These are phyloP conservation scores for Rhabdomys pumilio DNA, from an alignment of 2,797 vertebrate species.

Conservation along the genomic window DNA sequence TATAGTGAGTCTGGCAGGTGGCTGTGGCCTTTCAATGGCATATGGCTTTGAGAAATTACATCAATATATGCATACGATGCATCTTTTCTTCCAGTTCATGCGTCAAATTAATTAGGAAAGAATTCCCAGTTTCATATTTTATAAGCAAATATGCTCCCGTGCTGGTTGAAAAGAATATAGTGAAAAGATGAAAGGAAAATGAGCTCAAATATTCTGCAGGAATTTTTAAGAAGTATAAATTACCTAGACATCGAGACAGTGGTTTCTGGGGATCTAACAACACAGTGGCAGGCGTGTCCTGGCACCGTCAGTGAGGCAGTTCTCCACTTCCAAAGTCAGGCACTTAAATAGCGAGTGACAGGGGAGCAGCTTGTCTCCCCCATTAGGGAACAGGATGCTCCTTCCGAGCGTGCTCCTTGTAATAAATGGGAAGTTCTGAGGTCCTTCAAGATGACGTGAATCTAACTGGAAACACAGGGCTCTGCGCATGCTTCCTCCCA, in stretches of 20 bases:
- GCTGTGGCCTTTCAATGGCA: conserved; percentile 74
- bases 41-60: conserved; percentile 86
- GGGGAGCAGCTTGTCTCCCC: neutral
- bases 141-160: conserved; percentile 55
- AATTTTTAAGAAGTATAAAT: conserved; percentile 30
- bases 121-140: conserved; percentile 66
- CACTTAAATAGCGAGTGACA: conserved; percentile 57
- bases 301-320: conserved; percentile 16
- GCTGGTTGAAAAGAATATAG: neutral
- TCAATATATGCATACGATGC: conserved; percentile 82
- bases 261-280: conserved; percentile 50
- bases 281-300: neutral
- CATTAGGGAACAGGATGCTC: neutral
- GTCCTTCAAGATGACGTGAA: neutral
- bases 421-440: conserved; percentile 64
- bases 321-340: conserved; percentile 67
- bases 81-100: conserved; percentile 74
- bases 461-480: neutral
- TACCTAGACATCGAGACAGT: neutral
- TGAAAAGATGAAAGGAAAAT: conserved; percentile 58
- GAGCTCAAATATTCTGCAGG: conserved; percentile 32
- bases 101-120: conserved; percentile 79
- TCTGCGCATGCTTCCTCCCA: neutral
- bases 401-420: neutral
- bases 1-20: conserved; percentile 82